These are phyloP conservation scores for Parthenolecanium corni DNA, from an alignment of 2,888 invertebrate species.

Conservation along the genomic window DNA sequence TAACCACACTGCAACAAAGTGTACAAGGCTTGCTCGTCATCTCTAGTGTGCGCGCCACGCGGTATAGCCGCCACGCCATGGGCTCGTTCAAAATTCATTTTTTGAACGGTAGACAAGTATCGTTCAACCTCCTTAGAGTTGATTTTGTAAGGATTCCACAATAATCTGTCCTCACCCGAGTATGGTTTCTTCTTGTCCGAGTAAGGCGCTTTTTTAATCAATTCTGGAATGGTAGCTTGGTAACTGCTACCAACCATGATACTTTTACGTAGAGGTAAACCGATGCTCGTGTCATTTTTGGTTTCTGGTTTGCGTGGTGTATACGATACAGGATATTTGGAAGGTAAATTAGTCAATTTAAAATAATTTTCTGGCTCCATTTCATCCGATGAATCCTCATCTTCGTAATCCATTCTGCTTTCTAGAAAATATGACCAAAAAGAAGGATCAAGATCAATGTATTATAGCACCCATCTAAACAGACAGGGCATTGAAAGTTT, in stretches of 20 bases:
- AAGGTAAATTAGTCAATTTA: constrained; percentile 12
- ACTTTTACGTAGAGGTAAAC: constrained; percentile 43
- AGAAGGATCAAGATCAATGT: too few species aligned
- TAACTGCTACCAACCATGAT: constrained; percentile 92
- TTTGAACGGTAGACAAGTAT: constrained; percentile 52
- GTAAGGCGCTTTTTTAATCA: constrained; percentile 30
- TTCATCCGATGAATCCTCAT: constrained; percentile 16
- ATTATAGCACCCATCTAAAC: too few species aligned
- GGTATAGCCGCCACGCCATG: constrained; percentile 49
- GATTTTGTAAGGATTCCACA: constrained; percentile 81
- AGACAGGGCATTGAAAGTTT: too few species aligned
- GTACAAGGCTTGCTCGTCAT: constrained; percentile 81
- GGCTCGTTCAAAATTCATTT: constrained; percentile 36
- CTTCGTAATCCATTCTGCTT: constrained; percentile 18
- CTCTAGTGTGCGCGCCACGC: constrained; percentile 64
- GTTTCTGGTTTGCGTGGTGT: constrained; percentile 8
- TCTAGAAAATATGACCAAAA: too few species aligned
- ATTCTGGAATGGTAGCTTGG: constrained; percentile 83
- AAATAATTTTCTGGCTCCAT: constrained; percentile 14
- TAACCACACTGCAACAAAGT: constrained; percentile 86
- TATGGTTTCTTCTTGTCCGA: constrained; percentile 29
- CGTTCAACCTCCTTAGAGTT: constrained; percentile 63
- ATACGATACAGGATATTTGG: constrained; percentile 9
- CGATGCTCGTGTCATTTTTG: constrained; percentile 21
- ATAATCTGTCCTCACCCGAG: constrained; percentile 65